Conservation (phyloP, 2,888 invertebrate species). For the Laothoe populi region DNA sequence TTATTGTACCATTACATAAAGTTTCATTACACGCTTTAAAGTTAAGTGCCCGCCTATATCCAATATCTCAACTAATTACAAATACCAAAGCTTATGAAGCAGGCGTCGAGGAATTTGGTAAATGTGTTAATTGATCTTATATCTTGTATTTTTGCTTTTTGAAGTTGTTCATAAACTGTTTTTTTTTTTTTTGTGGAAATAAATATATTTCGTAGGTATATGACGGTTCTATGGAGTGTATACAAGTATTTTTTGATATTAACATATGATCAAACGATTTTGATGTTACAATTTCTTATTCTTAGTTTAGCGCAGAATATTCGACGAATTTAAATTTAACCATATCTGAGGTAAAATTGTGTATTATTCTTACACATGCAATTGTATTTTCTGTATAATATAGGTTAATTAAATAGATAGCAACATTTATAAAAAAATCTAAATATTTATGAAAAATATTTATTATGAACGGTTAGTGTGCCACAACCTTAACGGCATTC, state of each 20-base stretch:
- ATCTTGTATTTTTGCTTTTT: not conserved
- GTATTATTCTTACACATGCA: too few relatives aligned
- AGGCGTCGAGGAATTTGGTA: not conserved
- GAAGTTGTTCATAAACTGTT: not conserved
- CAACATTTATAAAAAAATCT: not conserved
- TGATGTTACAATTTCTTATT: not conserved
- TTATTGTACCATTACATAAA: not conserved
- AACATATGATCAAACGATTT: not conserved
- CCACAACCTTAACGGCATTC: slow-evolving; percentile 21
- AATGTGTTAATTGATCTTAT: slow-evolving; percentile 1
- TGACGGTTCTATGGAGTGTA: not conserved
- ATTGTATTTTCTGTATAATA: too few relatives aligned
- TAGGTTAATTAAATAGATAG: too few relatives aligned
- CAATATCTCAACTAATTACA: slow-evolving; percentile 6
- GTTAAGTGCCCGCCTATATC: not conserved
- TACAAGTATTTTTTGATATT: not conserved
- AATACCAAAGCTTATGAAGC: slow-evolving; percentile 1
- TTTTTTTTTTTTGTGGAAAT: not conserved
- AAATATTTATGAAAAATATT: not conserved
- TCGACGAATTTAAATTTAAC: too few relatives aligned
- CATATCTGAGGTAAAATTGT: too few relatives aligned
- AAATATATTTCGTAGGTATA: too few relatives aligned
- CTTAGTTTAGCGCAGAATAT: too few relatives aligned
- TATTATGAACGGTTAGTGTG: slow-evolving; percentile 11
- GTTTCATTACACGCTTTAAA: not conserved